Base-by-base conservation (phyloP, 2,113 vertebrate species). In the Sclerurus mexicanus region DNA sequence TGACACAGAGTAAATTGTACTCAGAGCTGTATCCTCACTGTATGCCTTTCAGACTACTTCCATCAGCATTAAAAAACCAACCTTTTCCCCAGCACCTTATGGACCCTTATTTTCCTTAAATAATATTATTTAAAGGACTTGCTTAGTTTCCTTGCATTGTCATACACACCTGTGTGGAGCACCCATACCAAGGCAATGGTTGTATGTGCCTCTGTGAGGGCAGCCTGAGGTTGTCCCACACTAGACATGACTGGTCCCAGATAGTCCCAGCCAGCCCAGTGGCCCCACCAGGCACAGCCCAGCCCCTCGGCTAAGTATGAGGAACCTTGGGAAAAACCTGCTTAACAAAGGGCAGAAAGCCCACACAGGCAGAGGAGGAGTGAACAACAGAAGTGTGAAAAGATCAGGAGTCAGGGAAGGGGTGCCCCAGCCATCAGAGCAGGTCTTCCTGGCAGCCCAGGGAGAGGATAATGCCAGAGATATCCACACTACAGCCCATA, bases 361-460 rank as follows among this genome's bases (percentile, higher is more conserved):
- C 31, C 47, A 30, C 22, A 37, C 7, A 33, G 25, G 10, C 15
- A 33, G 53, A 53, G 28, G 40, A 62, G 30, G 37, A 39, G 27
- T 5, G 25, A 87, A 33, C 6, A 63, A 17, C 14, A 62, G 14
- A 42, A 40, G 20, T 12, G 4, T 22, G 22, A 46, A 55, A 16
- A 25, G 23, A 18, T 17, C 31, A 9, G 15, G 56, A 9, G 21
- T 12, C 35, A 81, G 59, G 6, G 15, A 56, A 22, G 3, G 37
- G 15, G 6, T 0, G 1, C 4, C 33, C 5, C 13, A 24, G 10
- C 6, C 22, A n/a, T 19, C 52, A 60, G 9, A 33, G 24, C 1
- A 0, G 12, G 9, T 14, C 14, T 24, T 78, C 20, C 18, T 33
- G 24, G 33, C 17, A 42, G 37, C 33, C 59, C 3, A 2, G 7